These are phyloP conservation scores for Napeogenes sylphis DNA, from an alignment of 2,888 invertebrate genomes.

Conservation along the genomic window DNA sequence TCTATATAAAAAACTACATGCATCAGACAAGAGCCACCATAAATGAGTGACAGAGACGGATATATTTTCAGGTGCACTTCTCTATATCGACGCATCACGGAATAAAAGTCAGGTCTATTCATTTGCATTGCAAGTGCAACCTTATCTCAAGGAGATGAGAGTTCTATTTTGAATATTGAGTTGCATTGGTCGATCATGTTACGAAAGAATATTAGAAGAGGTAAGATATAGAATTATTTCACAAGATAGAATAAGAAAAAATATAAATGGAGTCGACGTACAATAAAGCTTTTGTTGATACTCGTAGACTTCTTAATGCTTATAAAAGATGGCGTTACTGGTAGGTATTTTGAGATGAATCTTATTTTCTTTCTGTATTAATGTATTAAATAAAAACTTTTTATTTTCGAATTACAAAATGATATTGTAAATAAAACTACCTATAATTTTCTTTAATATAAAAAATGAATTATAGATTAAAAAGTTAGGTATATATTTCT, in stretches of 20 bases:
- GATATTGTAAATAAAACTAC: no score
- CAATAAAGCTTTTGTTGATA: conserved; percentile 54
- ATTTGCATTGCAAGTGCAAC: conserved; percentile 70
- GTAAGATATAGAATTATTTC: conserved; percentile 43
- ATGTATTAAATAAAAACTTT: not conserved
- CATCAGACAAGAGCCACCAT: conserved; percentile 64
- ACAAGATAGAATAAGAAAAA: conserved; percentile 50
- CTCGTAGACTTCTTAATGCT: conserved; percentile 48
- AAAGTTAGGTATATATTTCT: no score
- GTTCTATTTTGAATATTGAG: conserved; percentile 55
- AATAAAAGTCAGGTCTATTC: conserved; percentile 46
- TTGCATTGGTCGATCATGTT: conserved; percentile 47
- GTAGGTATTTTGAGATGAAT: conserved; percentile 27
- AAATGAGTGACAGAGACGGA: conserved; percentile 62
- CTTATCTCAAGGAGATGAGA: conserved; percentile 52
- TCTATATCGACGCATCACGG: conserved; percentile 52
- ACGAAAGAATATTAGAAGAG: conserved; percentile 47
- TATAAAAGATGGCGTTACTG: conserved; percentile 67
- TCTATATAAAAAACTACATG: conserved; percentile 68
- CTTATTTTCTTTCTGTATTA: not conserved
- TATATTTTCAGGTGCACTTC: conserved; percentile 65
- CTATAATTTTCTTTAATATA: no score
- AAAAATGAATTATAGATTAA: no score
- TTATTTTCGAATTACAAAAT: no score
- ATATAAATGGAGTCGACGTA: conserved; percentile 50